Evolutionary conservation across 2,888 invertebrate genomes (phyloP), one percentile per base, ranked within the genome.

Genomic region (Cylindroiulus punctatus): DNA sequence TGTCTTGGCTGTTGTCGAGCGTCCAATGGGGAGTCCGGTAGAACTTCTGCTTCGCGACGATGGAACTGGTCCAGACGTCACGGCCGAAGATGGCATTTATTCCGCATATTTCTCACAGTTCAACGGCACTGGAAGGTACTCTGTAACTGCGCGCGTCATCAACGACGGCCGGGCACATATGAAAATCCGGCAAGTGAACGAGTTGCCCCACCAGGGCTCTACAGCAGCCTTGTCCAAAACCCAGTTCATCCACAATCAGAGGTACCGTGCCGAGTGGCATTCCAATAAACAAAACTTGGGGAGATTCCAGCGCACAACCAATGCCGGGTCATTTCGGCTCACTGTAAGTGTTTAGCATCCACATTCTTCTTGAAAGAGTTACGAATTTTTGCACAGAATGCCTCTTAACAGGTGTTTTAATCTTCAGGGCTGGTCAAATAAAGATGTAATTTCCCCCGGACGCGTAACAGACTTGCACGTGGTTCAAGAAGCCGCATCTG

Each of bases 71-170:
- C 22, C 86, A 10, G 86, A 86, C 52, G 32, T 83, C 17, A 52
- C 30, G 2, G 83, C 40, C 85, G 88, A 89, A 82, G 91, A 91
- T 88, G 91, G 91, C 0, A 89, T 91, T 17, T 91, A 91, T 87
- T 90, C 91, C 17, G 89, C 89, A 7, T 90, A 89, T 84, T 90
- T 90, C 87, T 88, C 89, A 5, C 87, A 89, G 26, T 89, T 90
- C 30, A 88, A 88, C 19, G 88, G 87, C 7, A 88, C 88, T 84
- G 91, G 91, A 10, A 84, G 89, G 26, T 90, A 90, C 88, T 89
- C 89, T 32, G 90, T 90, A 14, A 88, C 88, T 1, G 89, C 90
- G 32, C 86, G 87, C 19, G 88, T 89, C 22, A 84, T 89, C 10
- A 88, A 88, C 36, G 89, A 88, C 85, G 88, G 88, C 14, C 85